These are phyloP conservation scores for Benitochromis conjunctus DNA, from an alignment of 2,113 vertebrate species.

Conservation along the genomic window DNA sequence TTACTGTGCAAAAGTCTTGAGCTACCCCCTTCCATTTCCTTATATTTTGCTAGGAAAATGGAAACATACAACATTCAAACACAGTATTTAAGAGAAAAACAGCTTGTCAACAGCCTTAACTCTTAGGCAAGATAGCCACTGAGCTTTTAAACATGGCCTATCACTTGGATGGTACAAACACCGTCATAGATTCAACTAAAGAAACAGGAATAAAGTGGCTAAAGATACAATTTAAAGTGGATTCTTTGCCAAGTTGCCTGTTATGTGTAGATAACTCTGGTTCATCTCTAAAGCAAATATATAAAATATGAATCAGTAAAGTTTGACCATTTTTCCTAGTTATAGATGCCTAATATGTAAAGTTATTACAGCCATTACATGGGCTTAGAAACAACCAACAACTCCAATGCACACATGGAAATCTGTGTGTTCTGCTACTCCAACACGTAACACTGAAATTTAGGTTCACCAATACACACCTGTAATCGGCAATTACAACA, in stretches of 20 bases:
- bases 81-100: neutral
- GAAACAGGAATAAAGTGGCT: neutral
- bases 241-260: neutral
- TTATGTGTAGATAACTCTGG: neutral
- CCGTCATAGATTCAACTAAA: neutral
- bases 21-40: neutral
- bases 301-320: neutral
- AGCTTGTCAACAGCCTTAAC: neutral
- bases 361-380: neutral
- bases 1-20: neutral
- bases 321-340: neutral
- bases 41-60: neutral
- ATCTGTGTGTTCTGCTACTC: neutral
- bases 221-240: neutral
- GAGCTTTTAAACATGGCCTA: neutral
- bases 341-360: neutral
- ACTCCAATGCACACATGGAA: neutral
- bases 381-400: neutral
- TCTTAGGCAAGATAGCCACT: neutral
- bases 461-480: conserved; percentile 64
- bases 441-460: neutral
- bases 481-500: conserved; percentile 94
- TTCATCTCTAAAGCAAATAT: neutral
- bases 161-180: neutral
- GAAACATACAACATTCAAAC: neutral